Evolutionary conservation across 1,140 invertebrate species (phyloP).

Genomic region (Leptinotarsa defecta): DNA sequence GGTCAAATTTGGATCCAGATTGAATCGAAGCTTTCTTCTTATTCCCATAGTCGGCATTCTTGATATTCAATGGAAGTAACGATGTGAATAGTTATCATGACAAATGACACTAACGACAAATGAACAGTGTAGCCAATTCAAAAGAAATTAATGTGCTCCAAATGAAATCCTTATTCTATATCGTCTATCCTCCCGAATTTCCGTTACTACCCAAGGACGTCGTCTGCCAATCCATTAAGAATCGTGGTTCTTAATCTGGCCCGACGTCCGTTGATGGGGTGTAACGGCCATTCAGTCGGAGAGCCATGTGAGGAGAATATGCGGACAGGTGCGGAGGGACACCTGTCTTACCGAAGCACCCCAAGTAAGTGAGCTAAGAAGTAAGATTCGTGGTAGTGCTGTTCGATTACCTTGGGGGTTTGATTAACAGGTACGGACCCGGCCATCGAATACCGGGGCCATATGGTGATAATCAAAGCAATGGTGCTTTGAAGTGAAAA

Average conservation of each 20-base stretch:
- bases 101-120: too few species aligned
- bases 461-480: neutral
- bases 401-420: conserved; percentile 6
- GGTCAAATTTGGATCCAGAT: too few species aligned
- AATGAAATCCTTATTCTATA: too few species aligned
- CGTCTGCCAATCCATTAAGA: conserved; percentile 8
- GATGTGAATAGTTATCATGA: too few species aligned
- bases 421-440: neutral
- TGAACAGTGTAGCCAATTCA: too few species aligned
- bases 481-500: too few species aligned
- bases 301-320: conserved; percentile 19
- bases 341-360: conserved; percentile 23
- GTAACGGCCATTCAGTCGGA: conserved; percentile 23
- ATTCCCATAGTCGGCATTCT: too few species aligned
- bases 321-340: conserved; percentile 25
- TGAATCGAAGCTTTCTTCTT: too few species aligned
- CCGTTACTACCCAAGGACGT: neutral
- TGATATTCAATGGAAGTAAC: too few species aligned
- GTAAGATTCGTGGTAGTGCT: conserved; percentile 20
- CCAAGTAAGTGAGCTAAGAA: conserved; percentile 20
- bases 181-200: neutral
- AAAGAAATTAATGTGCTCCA: too few species aligned
- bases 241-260: conserved; percentile 7
- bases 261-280: conserved; percentile 23
- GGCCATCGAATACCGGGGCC: neutral